Evolutionary conservation across 2,888 invertebrate species (phyloP), one percentile per base, ranked within the genome.

Genomic region (Mimas tiliae): DNA sequence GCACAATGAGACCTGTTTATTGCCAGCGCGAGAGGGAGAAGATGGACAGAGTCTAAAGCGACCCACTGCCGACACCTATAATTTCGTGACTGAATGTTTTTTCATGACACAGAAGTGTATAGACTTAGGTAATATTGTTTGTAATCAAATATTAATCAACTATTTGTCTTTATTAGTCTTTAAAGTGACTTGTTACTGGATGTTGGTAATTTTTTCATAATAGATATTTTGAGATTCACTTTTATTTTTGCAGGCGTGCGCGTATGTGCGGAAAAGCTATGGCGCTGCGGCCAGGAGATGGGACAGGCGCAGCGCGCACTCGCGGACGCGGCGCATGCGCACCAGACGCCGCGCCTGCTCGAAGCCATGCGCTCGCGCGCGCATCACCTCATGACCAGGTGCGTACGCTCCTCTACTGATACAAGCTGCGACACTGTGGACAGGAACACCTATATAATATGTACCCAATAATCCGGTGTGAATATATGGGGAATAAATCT

Each of bases 41-140:
- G 89, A 92, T 16, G 89, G 91, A 6, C 90, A 90, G 58, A 74
- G 87, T 0, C 47, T 89, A 0, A 87, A 84, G 51, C 87, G 96
- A 14, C 88, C 94, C 1, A 94, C 94, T 0, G 94, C 94, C 0
- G 94, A 94, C 0, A 94, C 94, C 19, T 97, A 96, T 80, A 96
- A 95, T 82, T 99, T 99, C 86, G 96, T 98, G 14, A 98, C 98
- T 0, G 98, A 98, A 84, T 97, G 97, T 79, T 99, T 98, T 87
- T 98, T 96, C 87, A 95, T 98, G 94, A 96, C 98, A 0, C 98
- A 99, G 84, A 96, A 96, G 79, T 96, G 97, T 63, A 94, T 98
- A 65, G 96, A 98, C 84, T 94, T 98, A 65, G 96, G 96, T 94
- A 74, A 77, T 94, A 45, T 19, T 19, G 11, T 9, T 16, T 2